A percentile compares a stretch with the other conserved stretches of the same genome.
Evolutionary conservation across 2,797 vertebrate genomes (phyloP).

Genomic region (Oophaga sylvatica): DNA sequence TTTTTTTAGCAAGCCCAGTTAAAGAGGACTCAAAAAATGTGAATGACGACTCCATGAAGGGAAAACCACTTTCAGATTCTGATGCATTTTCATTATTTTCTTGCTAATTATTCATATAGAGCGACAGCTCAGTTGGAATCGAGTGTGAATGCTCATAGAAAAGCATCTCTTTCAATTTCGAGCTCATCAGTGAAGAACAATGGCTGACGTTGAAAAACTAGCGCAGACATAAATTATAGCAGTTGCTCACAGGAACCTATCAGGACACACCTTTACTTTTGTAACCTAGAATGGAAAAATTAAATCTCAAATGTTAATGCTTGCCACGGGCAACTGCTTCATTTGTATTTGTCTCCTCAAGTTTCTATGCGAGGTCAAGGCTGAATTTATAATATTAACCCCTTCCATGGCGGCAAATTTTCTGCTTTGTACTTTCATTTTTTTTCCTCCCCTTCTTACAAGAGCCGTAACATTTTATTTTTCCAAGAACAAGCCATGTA

Average conservation of each 20-base stretch:
- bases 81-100: neutral
- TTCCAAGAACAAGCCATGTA: too few species aligned
- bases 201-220: neutral
- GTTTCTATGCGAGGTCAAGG: neutral
- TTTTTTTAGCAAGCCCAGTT: too few species aligned
- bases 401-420: too few species aligned
- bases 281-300: neutral
- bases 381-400: neutral
- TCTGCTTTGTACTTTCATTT: too few species aligned
- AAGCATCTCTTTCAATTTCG: neutral
- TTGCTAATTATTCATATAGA: conserved; percentile 3
- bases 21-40: neutral
- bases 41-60: neutral
- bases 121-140: neutral
- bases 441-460: too few species aligned
- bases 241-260: neutral
- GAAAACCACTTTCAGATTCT: conserved; percentile 1
- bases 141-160: neutral
- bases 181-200: conserved; percentile 1
- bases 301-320: neutral
- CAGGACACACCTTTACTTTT: neutral
- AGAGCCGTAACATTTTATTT: too few species aligned
- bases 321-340: neutral
- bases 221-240: neutral
- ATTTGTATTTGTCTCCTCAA: neutral